Percentiles rank a stretch among this genome's conserved stretches.
Conservation (phyloP, 2,113 vertebrate genomes). For the Ia io region DNA sequence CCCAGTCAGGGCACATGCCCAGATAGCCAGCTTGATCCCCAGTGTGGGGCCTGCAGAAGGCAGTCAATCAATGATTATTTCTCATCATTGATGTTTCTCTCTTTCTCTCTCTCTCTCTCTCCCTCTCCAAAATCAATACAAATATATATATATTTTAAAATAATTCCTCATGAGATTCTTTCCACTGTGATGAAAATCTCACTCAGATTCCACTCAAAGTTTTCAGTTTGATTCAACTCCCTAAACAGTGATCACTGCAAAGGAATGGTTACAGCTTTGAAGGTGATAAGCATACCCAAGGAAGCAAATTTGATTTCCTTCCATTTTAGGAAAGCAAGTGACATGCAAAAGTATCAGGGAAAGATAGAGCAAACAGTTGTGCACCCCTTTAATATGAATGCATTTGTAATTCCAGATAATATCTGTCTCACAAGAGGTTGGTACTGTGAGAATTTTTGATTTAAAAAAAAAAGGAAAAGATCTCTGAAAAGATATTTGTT, state of each 20-base stretch:
- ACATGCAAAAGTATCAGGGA: slow-evolving; percentile 78
- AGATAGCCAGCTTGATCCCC: too few relatives aligned
- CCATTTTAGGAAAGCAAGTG: slow-evolving; percentile 70
- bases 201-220: background rate
- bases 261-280: slow-evolving; percentile 67
- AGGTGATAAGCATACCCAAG: slow-evolving; percentile 73
- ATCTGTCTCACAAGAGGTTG: background rate
- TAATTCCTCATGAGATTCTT: slow-evolving; percentile 55
- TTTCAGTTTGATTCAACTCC: slow-evolving; percentile 60
- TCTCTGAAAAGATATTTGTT: slow-evolving; percentile 22
- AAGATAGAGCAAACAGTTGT: slow-evolving; percentile 81
- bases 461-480: background rate
- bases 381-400: slow-evolving; percentile 58
- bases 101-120: too few relatives aligned
- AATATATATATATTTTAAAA: background rate
- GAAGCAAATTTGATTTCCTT: slow-evolving; percentile 79
- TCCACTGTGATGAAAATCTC: slow-evolving; percentile 53
- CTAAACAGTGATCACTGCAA: slow-evolving; percentile 61
- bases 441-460: background rate
- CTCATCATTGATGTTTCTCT: too few relatives aligned
- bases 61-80: too few relatives aligned
- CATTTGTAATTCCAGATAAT: slow-evolving; percentile 54
- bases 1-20: too few relatives aligned
- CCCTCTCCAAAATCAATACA: too few relatives aligned
- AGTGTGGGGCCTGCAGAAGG: too few relatives aligned